Base-by-base conservation (phyloP, 2,113 vertebrate species). In the Chelonoidis abingdonii region DNA sequence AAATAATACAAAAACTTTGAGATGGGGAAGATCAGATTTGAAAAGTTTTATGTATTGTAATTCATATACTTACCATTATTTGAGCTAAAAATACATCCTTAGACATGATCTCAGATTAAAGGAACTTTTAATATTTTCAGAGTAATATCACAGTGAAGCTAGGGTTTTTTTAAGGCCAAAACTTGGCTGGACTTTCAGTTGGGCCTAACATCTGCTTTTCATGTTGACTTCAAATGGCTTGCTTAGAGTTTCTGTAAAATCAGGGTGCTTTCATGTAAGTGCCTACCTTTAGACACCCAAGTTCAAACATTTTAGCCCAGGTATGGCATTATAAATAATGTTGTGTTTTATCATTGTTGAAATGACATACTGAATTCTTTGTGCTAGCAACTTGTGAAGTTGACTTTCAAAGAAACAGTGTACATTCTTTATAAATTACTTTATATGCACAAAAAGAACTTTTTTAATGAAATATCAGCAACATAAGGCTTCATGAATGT, bases 71-170 rank as follows among this genome's bases (percentile, higher is more conserved):
- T 78, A 29, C 22, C 25, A 27, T 47, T 47, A 78, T 78, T 78
- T 14, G 54, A 53, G 24, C 69, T 93, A 49, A 85, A 93, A 65
- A 69, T 54, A 38, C 2, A 2, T 17, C 5, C 35, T 1, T 9
- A 25, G n/a, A 2, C 56, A 69, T 10, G 14, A 65, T 2, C 29
- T 81, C 0, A 0, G 25, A 6, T 38, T 89, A 22, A 89, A 80
- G 13, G 59, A 44, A 8, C 2, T 56, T 11, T 2, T 89, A 79
- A 24, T 85, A 56, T 31, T 80, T 80, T 79, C 84, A 87, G 38
- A 76, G 25, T 69, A 35, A 35, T 21, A 52, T n/a, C 24, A 2
- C 0, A 12, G 4, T 53, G 4, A 27, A 24, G 4, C 25, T 29
- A 44, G 72, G 22, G 8, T 14, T 17, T 3, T 5, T 16, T 1